Percentiles rank a stretch among this genome's conserved stretches.
phyloP scores from a whole-genome alignment of 2,113 vertebrate genomes.

The Zapus hudsonius region DNA sequence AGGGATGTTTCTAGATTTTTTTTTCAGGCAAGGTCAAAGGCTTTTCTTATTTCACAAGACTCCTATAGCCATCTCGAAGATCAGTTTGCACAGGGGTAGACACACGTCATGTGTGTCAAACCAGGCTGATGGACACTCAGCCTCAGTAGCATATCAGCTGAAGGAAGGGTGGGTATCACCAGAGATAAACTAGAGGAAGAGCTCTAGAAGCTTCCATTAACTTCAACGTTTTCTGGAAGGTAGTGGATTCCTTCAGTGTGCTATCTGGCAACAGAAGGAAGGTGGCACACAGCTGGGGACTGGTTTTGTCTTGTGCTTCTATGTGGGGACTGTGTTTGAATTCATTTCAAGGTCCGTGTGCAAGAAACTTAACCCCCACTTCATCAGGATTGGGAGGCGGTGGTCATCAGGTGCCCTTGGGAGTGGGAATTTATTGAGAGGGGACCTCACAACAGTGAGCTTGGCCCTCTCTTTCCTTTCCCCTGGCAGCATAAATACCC shows the following conservation, averaged over 20 bases:
- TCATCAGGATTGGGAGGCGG: not conserved
- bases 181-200: not conserved
- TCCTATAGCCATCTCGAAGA: not conserved
- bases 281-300: not conserved
- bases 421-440: not conserved
- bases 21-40: slow-evolving; percentile 31
- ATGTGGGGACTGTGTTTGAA: not conserved
- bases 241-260: not conserved
- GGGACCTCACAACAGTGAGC: not conserved
- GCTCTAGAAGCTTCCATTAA: not conserved
- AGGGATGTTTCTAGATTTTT: slow-evolving; percentile 50
- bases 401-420: not conserved
- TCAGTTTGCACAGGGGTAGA: not conserved
- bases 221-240: not conserved
- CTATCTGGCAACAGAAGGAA: not conserved
- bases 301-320: slow-evolving; percentile 15
- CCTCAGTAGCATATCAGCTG: too few relatives aligned
- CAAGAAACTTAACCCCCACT: not conserved
- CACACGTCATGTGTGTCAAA: not conserved
- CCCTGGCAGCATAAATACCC: not conserved
- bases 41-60: not conserved
- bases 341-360: not conserved
- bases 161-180: not conserved
- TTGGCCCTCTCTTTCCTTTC: not conserved
- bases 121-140: not conserved